Percentiles rank a stretch among this genome's conserved stretches.
Evolutionary conservation across 2,113 vertebrate species (phyloP).

Genomic region (Crotalus helleri): DNA sequence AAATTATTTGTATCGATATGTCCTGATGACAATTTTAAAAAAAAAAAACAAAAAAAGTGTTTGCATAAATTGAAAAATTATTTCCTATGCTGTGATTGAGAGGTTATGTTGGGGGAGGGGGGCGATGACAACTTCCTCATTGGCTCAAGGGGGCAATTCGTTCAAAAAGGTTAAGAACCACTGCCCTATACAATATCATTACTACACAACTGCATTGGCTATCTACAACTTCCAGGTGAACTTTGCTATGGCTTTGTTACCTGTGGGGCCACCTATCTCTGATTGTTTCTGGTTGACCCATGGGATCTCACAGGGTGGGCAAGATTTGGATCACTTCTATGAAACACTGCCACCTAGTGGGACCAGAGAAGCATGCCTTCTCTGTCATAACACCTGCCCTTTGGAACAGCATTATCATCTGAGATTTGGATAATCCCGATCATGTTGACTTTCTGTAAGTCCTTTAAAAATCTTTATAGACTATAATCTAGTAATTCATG

Average conservation of each 20-base stretch:
- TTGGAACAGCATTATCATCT: neutral
- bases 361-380: neutral
- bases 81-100: too few relatives aligned
- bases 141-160: too few relatives aligned
- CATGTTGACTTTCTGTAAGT: neutral
- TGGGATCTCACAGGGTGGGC: neutral
- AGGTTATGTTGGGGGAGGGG: too few relatives aligned
- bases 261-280: neutral
- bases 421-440: neutral
- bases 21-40: too few relatives aligned
- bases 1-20: too few relatives aligned
- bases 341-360: neutral
- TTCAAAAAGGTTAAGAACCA: too few relatives aligned
- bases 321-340: neutral
- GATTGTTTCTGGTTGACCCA: neutral
- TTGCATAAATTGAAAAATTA: too few relatives aligned
- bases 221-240: neutral
- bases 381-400: neutral
- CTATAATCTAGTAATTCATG: neutral
- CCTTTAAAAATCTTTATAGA: neutral
- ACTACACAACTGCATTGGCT: neutral
- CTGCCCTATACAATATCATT: neutral
- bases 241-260: neutral
- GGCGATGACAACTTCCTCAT: too few relatives aligned
- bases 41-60: too few relatives aligned